Conservation (phyloP, 2,113 vertebrate genomes). For the Athene cunicularia region DNA sequence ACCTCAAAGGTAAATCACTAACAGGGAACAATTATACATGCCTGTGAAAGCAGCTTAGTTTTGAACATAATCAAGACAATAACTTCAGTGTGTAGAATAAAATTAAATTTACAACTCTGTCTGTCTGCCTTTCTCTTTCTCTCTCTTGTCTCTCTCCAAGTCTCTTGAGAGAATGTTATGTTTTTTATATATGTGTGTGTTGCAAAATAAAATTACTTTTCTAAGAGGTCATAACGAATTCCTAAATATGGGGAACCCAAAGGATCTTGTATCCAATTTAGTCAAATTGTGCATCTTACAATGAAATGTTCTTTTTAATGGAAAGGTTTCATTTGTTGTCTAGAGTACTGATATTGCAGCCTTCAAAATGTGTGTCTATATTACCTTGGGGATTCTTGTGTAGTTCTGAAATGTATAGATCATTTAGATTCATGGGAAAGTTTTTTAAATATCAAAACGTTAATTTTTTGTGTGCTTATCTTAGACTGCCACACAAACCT, state of each 20-base stretch:
- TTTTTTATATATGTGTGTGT: background rate
- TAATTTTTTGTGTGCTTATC: background rate
- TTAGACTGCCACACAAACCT: slow-evolving; percentile 14
- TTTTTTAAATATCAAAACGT: background rate
- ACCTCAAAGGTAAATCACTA: slow-evolving; percentile 67
- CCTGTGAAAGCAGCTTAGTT: slow-evolving; percentile 54
- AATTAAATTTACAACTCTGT: slow-evolving; percentile 31
- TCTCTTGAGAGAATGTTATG: slow-evolving; percentile 38
- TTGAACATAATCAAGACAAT: slow-evolving; percentile 39
- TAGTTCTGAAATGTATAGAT: background rate
- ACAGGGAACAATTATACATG: slow-evolving; percentile 55
- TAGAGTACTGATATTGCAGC: slow-evolving; percentile 21
- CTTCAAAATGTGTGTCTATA: background rate
- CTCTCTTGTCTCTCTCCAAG: slow-evolving; percentile 35
- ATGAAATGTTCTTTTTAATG: background rate
- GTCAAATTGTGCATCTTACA: background rate
- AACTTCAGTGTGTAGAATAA: slow-evolving; percentile 48
- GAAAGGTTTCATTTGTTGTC: slow-evolving; percentile 1
- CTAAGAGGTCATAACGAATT: slow-evolving; percentile 2
- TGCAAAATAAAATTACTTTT: background rate
- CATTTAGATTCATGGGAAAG: background rate
- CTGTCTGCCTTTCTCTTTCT: slow-evolving; percentile 50
- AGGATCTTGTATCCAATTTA: slow-evolving; percentile 27
- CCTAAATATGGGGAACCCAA: background rate
- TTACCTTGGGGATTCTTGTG: background rate